Percentiles rank a stretch among this genome's conserved stretches.
Evolutionary conservation across 2,797 vertebrate species (phyloP).

Genomic region (Naso thynnoides): DNA sequence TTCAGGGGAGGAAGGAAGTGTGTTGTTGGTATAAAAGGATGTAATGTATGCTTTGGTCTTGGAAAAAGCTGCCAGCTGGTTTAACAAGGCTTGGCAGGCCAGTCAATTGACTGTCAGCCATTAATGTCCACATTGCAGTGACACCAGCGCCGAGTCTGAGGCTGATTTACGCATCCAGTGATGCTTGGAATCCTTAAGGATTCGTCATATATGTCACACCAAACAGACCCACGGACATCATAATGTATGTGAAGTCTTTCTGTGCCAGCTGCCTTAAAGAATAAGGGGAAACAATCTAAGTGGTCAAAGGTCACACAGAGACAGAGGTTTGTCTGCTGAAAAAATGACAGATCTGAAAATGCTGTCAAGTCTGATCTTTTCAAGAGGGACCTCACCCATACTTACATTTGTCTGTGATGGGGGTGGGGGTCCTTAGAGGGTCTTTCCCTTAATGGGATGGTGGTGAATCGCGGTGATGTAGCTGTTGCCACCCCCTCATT

Average conservation of each 20-base stretch:
- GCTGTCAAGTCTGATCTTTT: constrained; percentile 52
- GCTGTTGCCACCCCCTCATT: constrained; percentile 7
- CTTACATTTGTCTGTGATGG: not conserved
- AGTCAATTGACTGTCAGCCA: constrained; percentile 69
- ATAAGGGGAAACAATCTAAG: constrained; percentile 21
- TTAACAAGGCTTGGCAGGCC: constrained; percentile 70
- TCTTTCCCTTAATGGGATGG: constrained; percentile 27
- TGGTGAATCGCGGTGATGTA: constrained; percentile 19
- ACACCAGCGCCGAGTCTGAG: constrained; percentile 29
- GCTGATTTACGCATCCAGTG: constrained; percentile 42
- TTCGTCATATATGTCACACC: not conserved
- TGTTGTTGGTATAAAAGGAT: constrained; percentile 73
- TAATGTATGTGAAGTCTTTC: constrained; percentile 14
- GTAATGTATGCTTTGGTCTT: constrained; percentile 63
- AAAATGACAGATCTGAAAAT: constrained; percentile 52
- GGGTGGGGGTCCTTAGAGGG: not conserved
- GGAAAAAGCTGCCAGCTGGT: constrained; percentile 59
- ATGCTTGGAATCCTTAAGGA: constrained; percentile 33
- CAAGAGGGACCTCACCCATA: constrained; percentile 25
- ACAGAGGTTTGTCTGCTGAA: constrained; percentile 37
- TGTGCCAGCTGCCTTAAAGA: constrained; percentile 37
- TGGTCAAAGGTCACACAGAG: constrained; percentile 42
- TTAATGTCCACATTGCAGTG: constrained; percentile 58
- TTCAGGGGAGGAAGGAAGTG: constrained; percentile 77
- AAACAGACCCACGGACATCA: constrained; percentile 7